Conservation (phyloP, 2,797 vertebrate species). For the Eulemur albifrons region DNA sequence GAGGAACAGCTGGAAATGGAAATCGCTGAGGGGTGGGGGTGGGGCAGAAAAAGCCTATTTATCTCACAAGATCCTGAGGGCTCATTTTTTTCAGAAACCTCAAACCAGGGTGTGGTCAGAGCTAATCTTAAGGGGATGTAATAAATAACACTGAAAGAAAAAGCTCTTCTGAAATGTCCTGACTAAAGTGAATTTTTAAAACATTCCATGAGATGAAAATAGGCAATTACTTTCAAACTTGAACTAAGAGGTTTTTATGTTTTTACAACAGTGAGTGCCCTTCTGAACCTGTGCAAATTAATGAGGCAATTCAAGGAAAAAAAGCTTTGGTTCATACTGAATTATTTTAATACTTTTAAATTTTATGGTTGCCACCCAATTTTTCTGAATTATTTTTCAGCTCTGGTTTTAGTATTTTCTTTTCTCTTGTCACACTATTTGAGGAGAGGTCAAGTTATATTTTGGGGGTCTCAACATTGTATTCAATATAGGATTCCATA, state of each 20-base stretch:
- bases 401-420: background rate
- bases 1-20: background rate
- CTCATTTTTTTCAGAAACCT: background rate
- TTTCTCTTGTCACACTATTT: background rate
- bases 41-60: background rate
- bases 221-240: background rate
- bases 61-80: background rate
- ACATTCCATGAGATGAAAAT: background rate
- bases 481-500: background rate
- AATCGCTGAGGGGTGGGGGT: no score
- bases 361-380: background rate
- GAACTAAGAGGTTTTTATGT: conserved; percentile 28
- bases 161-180: background rate
- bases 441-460: background rate
- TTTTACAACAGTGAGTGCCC: background rate
- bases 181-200: background rate
- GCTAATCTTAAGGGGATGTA: background rate
- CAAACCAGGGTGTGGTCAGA: background rate
- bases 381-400: conserved; percentile 39
- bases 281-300: background rate
- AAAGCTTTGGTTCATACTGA: background rate
- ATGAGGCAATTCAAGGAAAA: background rate
- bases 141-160: background rate
- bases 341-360: background rate
- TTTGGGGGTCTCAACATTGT: background rate